A percentile compares a stretch with the other conserved stretches of the same genome.
Conservation (phyloP, 2,113 vertebrate species). For the Bettongia penicillata region DNA sequence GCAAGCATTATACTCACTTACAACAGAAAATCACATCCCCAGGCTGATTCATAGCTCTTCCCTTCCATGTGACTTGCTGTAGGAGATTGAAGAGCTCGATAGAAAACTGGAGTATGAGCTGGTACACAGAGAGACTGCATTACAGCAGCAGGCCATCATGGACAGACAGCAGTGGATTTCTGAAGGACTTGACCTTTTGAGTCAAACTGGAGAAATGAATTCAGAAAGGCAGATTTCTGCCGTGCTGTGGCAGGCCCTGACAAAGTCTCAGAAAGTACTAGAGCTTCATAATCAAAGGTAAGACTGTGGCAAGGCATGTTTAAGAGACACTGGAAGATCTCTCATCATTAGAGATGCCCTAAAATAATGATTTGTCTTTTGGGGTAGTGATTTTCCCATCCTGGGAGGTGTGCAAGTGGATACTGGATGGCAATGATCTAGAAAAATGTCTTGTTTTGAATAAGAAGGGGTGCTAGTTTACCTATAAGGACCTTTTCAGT, state of each 20-base stretch:
- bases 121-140: constrained; percentile 68
- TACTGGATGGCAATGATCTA: not conserved
- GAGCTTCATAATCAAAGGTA: constrained; percentile 77
- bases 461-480: not conserved
- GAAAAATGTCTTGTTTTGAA: not conserved
- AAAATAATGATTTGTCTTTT: not conserved
- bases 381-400: not conserved
- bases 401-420: not conserved
- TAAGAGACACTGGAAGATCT: not conserved
- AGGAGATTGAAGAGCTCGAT: constrained; percentile 84
- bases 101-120: constrained; percentile 81
- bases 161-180: constrained; percentile 66
- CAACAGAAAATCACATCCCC: not conserved
- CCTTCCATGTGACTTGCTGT: constrained; percentile 26
- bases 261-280: constrained; percentile 68
- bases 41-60: not conserved
- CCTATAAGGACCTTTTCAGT: not conserved
- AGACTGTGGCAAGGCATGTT: not conserved
- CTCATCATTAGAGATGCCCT: not conserved
- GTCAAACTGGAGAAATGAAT: constrained; percentile 41
- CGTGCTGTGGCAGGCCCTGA: constrained; percentile 77
- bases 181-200: constrained; percentile 28
- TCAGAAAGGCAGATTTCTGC: constrained; percentile 76
- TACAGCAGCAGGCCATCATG: constrained; percentile 71
- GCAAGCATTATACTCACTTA: not conserved